Evolutionary conservation across 2,113 vertebrate species (phyloP).

Genomic region (Aphelocoma coerulescens): DNA sequence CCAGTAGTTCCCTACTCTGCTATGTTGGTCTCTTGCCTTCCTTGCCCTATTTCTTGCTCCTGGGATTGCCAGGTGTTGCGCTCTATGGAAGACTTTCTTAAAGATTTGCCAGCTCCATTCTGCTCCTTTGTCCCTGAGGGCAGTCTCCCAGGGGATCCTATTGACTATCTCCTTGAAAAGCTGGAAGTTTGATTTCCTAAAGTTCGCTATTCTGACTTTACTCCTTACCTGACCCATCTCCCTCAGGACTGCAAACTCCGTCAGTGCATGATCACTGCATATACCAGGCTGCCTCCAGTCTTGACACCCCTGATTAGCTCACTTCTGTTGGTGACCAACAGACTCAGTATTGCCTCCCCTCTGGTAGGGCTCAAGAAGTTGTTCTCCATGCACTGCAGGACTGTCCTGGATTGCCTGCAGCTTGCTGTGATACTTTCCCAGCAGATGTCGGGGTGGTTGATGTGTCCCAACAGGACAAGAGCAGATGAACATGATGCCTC

Average conservation of each 20-base stretch:
- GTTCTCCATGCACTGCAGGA: not conserved
- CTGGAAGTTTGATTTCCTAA: not conserved
- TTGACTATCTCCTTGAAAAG: not conserved
- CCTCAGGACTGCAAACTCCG: not conserved
- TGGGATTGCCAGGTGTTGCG: not conserved
- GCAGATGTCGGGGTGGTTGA: not conserved
- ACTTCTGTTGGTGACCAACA: not conserved
- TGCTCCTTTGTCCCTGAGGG: not conserved
- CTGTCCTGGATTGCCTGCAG: not conserved
- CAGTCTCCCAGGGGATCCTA: not conserved
- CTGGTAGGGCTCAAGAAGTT: not conserved
- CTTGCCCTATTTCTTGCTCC: not conserved
- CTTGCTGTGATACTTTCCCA: not conserved
- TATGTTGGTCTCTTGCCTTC: not conserved
- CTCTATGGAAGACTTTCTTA: not conserved
- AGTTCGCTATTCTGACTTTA: not conserved
- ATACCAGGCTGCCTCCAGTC: not conserved
- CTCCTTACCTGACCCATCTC: not conserved
- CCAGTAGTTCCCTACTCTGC: not conserved
- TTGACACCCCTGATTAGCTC: not conserved
- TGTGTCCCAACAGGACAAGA: not conserved
- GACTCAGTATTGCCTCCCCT: rapidly evolving
- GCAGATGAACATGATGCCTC: rapidly evolving
- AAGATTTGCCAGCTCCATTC: not conserved
- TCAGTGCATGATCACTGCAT: not conserved